Conservation (phyloP, 2,113 vertebrate genomes). For the Triplophysa rosa region DNA sequence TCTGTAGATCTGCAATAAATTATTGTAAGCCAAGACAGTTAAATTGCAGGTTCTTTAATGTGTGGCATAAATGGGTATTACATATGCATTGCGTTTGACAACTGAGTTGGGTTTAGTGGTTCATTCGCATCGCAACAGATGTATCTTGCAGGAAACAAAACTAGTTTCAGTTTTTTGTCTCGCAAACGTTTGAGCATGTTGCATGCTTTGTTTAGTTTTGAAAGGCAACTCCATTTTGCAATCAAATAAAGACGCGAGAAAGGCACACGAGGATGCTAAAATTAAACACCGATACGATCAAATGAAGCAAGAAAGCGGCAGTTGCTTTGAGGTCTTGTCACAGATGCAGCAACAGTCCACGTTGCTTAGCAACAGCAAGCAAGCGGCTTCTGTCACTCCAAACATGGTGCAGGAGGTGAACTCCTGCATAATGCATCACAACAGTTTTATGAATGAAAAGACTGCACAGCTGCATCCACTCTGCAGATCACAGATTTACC, state of each 20-base stretch:
- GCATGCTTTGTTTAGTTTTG: neutral
- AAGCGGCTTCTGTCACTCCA: slow-evolving; percentile 39
- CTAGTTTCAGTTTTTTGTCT: neutral
- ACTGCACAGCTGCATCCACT: slow-evolving; percentile 25
- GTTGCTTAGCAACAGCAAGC: slow-evolving; percentile 53
- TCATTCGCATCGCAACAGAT: neutral
- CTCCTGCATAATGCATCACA: slow-evolving; percentile 31
- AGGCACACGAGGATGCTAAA: neutral
- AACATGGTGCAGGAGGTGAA: slow-evolving; percentile 26
- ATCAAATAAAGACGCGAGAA: neutral
- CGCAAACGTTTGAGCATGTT: neutral
- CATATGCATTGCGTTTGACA: neutral
- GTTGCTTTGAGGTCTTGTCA: slow-evolving; percentile 32
- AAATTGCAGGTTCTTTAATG: too few species aligned
- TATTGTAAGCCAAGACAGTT: too few species aligned
- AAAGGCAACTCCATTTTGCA: neutral
- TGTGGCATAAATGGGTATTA: too few species aligned
- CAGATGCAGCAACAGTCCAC: slow-evolving; percentile 43
- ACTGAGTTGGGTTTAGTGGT: neutral
- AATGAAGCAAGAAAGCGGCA: slow-evolving; percentile 21
- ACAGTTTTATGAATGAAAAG: slow-evolving; percentile 58
- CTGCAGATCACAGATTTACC: slow-evolving; percentile 2
- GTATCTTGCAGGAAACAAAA: neutral
- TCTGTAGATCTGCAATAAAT: too few species aligned
- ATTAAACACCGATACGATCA: neutral